These are phyloP conservation scores for Liasis olivaceus DNA, from an alignment of 2,797 vertebrate genomes.

Conservation along the genomic window DNA sequence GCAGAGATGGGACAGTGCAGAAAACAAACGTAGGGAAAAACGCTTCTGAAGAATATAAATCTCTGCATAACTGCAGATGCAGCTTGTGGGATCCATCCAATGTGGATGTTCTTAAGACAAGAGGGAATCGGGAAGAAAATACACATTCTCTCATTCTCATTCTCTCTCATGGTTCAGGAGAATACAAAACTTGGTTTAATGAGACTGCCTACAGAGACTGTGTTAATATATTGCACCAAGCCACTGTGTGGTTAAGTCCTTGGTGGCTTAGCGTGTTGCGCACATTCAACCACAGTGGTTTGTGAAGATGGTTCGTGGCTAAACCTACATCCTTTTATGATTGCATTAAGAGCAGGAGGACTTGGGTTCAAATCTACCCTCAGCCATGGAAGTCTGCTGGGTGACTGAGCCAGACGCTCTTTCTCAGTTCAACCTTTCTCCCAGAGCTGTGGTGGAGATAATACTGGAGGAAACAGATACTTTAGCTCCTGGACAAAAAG, in stretches of 20 bases:
- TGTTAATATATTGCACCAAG: neutral
- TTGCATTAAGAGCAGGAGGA: neutral
- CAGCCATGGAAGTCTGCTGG: neutral
- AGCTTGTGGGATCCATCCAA: neutral
- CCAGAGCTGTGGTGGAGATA: neutral
- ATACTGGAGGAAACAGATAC: neutral
- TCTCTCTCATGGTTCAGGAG: neutral
- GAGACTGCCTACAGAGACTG: neutral
- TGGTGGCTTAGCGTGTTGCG: neutral
- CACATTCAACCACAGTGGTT: neutral
- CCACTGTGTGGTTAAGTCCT: neutral
- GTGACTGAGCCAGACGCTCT: neutral
- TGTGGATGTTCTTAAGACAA: neutral
- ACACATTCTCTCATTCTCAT: neutral
- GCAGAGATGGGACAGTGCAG: neutral
- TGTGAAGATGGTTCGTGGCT: neutral
- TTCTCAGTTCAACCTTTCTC: neutral
- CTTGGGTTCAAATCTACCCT: neutral
- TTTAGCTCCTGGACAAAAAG: neutral
- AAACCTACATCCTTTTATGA: neutral
- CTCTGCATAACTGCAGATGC: neutral
- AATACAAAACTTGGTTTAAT: neutral
- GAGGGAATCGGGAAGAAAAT: neutral
- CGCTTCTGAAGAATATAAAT: neutral
- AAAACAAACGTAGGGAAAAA: neutral